Base-by-base conservation (phyloP, 1,140 invertebrate species). In the Drosophila arizonae region DNA sequence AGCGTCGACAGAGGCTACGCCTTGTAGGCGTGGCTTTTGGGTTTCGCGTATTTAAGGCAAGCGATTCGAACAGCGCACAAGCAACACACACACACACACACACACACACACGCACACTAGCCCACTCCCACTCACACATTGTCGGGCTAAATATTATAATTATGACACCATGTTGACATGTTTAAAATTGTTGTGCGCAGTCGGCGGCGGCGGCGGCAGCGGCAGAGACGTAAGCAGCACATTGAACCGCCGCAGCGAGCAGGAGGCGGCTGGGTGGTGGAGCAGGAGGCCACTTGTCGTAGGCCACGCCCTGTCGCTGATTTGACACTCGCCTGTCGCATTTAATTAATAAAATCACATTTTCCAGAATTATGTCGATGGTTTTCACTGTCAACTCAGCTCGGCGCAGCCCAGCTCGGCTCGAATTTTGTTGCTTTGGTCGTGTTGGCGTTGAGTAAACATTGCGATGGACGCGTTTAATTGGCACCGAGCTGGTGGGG, bases 81-180 rank as follows among this genome's bases (percentile, higher is more conserved):
- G 36, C 56, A 68, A 54, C 65, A 39, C 58, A 61, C 51, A 17
- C 17, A 1, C 17, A 17, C 28, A 67, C 28, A 67, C 17, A 17
- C 17, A 54, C 65, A 39, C 58, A 52, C 51, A 54, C 33, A 33
- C 15, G 52, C 52, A 51, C 63, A 62, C 54, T 60, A 46, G 45
- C 24, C 58, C 30, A 52, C 21, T 17, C 21, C 46, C 26, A 46
- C 15, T 52, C 21, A 51, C 55, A 46, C 67, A 58, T 48, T 62
- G 58, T 60, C 71, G 71, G 72, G 72, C 86, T 62, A 76, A 88
- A 88, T 85, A 88, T 88, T 88, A 88, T 88, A 88, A 88, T 88
- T 88, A 88, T 88, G 84, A 88, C 84, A 84, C 84, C 79, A 80
- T 87, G 84, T 87, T 80, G 84, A 84, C 84, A 88, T 87, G 82